These are phyloP conservation scores for Pecten maximus DNA, from an alignment of 2,888 invertebrate genomes.

Conservation along the genomic window DNA sequence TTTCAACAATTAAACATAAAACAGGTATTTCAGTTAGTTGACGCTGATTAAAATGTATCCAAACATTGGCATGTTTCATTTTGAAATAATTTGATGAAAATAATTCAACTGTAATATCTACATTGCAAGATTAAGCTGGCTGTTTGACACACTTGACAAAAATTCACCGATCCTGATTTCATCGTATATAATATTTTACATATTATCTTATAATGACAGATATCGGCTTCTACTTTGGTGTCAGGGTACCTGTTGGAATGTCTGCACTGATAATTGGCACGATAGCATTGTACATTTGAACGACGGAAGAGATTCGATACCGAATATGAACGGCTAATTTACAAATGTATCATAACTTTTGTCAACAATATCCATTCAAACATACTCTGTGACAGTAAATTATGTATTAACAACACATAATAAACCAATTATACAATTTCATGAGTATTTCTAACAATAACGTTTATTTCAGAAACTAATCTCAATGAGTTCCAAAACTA, in stretches of 20 bases:
- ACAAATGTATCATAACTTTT: background rate
- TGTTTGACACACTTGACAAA: background rate
- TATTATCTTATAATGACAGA: constrained; percentile 16
- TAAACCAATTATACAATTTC: background rate
- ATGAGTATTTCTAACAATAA: background rate
- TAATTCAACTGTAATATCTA: background rate
- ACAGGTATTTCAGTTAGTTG: no score
- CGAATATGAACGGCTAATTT: background rate
- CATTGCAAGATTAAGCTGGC: background rate
- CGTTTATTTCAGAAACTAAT: background rate
- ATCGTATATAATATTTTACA: background rate
- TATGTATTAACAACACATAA: background rate
- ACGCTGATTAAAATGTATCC: no score
- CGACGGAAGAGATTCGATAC: background rate
- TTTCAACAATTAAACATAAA: no score
- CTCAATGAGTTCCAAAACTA: background rate
- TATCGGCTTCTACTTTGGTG: background rate
- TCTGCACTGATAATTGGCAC: background rate
- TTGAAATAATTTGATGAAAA: no score
- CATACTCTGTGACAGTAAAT: background rate
- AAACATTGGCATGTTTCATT: no score
- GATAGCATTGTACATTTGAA: background rate
- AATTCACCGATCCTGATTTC: background rate
- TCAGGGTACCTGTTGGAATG: background rate
- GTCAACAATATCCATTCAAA: background rate